phyloP scores from a whole-genome alignment of 2,888 invertebrate genomes.

The Tenodera sinensis region DNA sequence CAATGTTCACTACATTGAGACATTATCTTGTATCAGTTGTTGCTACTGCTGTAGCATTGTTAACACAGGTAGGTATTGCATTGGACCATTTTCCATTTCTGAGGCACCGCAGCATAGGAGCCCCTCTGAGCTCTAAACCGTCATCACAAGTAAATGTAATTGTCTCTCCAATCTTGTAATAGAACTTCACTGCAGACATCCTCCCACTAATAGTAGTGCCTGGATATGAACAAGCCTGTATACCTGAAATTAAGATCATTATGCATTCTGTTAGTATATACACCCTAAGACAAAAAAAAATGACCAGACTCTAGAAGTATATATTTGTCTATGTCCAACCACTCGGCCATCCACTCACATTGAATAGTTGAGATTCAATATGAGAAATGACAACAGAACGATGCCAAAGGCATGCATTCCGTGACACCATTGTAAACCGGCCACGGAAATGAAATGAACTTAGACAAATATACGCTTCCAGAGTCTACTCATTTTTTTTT shows the following conservation, averaged over 20 bases:
- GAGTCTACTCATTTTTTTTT: no score
- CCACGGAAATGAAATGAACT: no score
- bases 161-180: constrained; percentile 81
- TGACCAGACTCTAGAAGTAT: no score
- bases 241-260: constrained; percentile 47
- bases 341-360: no score
- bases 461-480: no score
- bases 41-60: background rate
- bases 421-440: no score
- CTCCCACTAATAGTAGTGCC: constrained; percentile 82
- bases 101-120: constrained; percentile 72
- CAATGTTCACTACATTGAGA: background rate
- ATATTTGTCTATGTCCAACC: no score
- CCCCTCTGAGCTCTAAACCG: constrained; percentile 69
- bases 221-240: constrained; percentile 81
- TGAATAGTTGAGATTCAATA: no score
- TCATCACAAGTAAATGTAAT: constrained; percentile 81
- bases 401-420: no score
- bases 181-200: constrained; percentile 84
- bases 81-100: constrained; percentile 85
- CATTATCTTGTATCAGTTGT: constrained; percentile 6
- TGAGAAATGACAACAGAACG: no score
- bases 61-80: constrained; percentile 71
- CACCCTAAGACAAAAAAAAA: no score
- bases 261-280: background rate